phyloP scores from a whole-genome alignment of 2,113 vertebrate genomes.

The Tetrao urogallus region DNA sequence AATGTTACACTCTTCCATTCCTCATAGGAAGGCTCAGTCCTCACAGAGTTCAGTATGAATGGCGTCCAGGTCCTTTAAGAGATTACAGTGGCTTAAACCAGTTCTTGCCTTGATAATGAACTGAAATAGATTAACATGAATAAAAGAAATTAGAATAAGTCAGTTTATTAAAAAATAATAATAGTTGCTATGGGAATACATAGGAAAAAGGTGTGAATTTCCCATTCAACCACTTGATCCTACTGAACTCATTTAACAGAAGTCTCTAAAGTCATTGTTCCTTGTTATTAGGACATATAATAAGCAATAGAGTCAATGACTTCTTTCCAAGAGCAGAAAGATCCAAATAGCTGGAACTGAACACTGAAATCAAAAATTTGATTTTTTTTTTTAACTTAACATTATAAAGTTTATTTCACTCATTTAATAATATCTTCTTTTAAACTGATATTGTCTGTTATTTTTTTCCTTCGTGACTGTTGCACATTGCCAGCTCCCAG shows the following conservation, averaged over 20 bases:
- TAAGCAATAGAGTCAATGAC: neutral
- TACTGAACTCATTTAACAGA: neutral
- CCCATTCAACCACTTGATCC: neutral
- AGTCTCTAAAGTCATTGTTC: neutral
- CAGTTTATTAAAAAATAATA: neutral
- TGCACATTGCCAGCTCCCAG: conserved; percentile 78
- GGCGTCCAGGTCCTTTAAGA: neutral
- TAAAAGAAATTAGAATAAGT: neutral
- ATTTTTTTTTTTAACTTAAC: neutral
- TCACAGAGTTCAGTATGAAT: neutral
- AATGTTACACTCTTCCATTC: neutral
- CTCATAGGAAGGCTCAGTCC: neutral
- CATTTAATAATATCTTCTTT: neutral
- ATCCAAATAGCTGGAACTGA: neutral
- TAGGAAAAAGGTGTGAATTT: neutral
- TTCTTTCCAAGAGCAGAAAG: neutral
- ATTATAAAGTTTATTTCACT: neutral
- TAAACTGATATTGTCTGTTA: fast-evolving
- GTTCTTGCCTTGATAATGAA: neutral
- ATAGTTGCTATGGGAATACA: neutral
- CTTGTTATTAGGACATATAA: neutral
- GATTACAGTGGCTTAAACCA: neutral
- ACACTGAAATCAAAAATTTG: neutral
- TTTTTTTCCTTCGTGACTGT: neutral
- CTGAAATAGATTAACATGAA: neutral